Conservation (phyloP, 2,113 vertebrate genomes). For the Hydrolagus affinis region DNA sequence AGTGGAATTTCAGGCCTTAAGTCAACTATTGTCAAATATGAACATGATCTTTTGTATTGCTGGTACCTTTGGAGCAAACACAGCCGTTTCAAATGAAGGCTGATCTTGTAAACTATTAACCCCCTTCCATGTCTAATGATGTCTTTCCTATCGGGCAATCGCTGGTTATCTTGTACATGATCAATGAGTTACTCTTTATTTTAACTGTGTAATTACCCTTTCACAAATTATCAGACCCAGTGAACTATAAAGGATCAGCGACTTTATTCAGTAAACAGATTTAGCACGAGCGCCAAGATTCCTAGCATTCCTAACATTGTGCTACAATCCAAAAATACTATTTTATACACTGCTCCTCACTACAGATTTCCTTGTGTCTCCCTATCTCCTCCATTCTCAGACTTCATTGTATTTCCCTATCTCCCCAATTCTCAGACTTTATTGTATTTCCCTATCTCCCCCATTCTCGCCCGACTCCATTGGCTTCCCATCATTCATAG, state of each 20-base stretch:
- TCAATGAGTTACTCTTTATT: neutral
- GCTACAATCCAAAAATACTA: neutral
- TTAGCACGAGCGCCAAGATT: neutral
- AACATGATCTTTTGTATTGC: neutral
- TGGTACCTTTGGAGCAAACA: neutral
- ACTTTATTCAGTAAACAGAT: neutral
- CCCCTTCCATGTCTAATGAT: neutral
- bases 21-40: too few species aligned
- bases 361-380: neutral
- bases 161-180: neutral
- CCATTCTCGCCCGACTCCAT: too few species aligned
- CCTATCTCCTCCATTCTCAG: too few species aligned
- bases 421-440: too few species aligned
- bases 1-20: too few species aligned
- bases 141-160: neutral
- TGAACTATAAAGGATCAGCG: neutral
- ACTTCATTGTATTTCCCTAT: too few species aligned
- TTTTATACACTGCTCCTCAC: neutral
- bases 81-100: neutral
- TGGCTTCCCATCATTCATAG: too few species aligned
- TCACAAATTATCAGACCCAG: neutral
- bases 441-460: too few species aligned
- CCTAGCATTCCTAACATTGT: neutral
- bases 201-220: neutral
- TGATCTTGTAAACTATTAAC: neutral